These are phyloP conservation scores for Matsumyia berberina DNA, from an alignment of 2,888 invertebrate genomes.

Conservation along the genomic window DNA sequence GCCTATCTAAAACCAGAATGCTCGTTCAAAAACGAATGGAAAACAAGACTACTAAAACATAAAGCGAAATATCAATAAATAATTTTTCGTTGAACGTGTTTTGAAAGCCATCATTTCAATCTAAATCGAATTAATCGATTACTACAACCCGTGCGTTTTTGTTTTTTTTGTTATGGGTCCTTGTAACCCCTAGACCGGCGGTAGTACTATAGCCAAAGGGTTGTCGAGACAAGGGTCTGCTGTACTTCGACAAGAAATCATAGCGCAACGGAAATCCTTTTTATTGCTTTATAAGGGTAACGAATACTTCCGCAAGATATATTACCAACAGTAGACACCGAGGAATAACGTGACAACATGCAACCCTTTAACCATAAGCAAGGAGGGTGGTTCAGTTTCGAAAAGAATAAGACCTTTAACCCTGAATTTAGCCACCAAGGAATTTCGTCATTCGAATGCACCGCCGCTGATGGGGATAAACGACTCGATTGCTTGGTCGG, in stretches of 20 bases:
- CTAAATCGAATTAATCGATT: slow-evolving; percentile 84
- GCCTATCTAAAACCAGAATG: slow-evolving; percentile 1
- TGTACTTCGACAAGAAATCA: slow-evolving; percentile 75
- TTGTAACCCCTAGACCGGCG: slow-evolving; percentile 15
- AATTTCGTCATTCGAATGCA: slow-evolving; percentile 66
- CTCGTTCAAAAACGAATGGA: slow-evolving; percentile 28
- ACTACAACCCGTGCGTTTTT: slow-evolving; percentile 78
- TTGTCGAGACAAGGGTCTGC: slow-evolving; percentile 64
- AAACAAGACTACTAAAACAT: slow-evolving; percentile 56
- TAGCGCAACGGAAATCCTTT: slow-evolving; percentile 74
- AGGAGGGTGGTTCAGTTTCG: slow-evolving; percentile 26
- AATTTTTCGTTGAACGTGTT: slow-evolving; percentile 78
- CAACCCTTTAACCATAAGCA: slow-evolving; percentile 79
- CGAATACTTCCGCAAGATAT: slow-evolving; percentile 76
- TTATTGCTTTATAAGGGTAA: slow-evolving; percentile 76
- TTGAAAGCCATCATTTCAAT: slow-evolving; percentile 83
- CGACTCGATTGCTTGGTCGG: slow-evolving; percentile 40
- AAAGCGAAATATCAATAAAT: slow-evolving; percentile 74
- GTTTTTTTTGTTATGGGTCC: slow-evolving; percentile 80
- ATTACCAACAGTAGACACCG: slow-evolving; percentile 74
- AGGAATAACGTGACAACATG: slow-evolving; percentile 84
- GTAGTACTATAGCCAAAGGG: slow-evolving; percentile 43
- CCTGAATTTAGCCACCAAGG: slow-evolving; percentile 75
- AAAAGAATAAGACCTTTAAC: slow-evolving; percentile 73
- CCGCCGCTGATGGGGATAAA: slow-evolving; percentile 15